Conservation (phyloP, 2,888 invertebrate species). For the Pseudococcus viburni region DNA sequence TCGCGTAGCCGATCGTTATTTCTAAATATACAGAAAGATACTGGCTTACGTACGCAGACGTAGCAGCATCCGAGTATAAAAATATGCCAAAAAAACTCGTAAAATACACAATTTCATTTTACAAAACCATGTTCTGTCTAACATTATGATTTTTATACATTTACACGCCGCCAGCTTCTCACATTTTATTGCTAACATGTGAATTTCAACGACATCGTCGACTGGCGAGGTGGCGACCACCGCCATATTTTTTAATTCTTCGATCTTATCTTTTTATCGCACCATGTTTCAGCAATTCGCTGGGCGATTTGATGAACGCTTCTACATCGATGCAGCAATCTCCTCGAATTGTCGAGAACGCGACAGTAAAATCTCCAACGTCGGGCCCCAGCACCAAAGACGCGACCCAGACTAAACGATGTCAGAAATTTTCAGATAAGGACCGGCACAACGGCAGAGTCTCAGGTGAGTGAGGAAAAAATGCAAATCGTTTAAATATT, state of each 20-base stretch:
- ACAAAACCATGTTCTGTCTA: slow-evolving; percentile 19
- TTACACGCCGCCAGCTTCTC: not conserved
- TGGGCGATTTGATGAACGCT: slow-evolving; percentile 53
- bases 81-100: slow-evolving; percentile 50
- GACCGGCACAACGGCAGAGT: not conserved
- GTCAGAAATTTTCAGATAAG: slow-evolving; percentile 21
- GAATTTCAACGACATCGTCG: not conserved
- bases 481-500: not conserved
- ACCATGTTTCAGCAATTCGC: slow-evolving; percentile 49
- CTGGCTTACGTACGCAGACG: not conserved
- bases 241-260: not conserved
- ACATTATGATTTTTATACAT: slow-evolving; percentile 34
- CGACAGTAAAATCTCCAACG: not conserved
- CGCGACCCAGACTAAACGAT: not conserved
- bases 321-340: slow-evolving; percentile 12
- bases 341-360: not conserved
- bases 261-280: not conserved
- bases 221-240: not conserved
- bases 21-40: not conserved
- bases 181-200: slow-evolving; percentile 25
- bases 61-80: not conserved
- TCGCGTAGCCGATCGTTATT: not conserved
- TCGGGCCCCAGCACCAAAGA: slow-evolving; percentile 14
- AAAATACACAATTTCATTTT: slow-evolving; percentile 28
- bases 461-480: slow-evolving; percentile 30